Percentiles rank a stretch among this genome's conserved stretches.
Evolutionary conservation across 1,140 invertebrate genomes (phyloP).

Genomic region (Galendromus occidentalis): DNA sequence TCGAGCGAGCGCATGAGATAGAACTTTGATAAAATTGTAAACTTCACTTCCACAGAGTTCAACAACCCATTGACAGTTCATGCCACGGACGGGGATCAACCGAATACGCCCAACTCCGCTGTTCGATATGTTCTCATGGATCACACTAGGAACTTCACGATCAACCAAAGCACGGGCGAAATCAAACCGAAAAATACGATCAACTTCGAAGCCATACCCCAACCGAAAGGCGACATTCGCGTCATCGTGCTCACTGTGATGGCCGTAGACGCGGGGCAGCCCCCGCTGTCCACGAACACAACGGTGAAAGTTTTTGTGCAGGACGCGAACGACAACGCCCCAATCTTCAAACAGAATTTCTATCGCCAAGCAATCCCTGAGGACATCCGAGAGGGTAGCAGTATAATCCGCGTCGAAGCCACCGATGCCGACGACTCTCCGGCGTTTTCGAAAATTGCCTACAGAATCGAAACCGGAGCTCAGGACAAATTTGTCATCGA

Average conservation of each 20-base stretch:
- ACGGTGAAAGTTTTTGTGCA: slow-evolving; percentile 43
- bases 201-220: slow-evolving; percentile 49
- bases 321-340: slow-evolving; percentile 67
- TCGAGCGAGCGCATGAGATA: too few relatives aligned
- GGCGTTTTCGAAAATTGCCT: slow-evolving; percentile 65
- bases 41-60: neutral
- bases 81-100: slow-evolving; percentile 23
- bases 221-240: slow-evolving; percentile 40
- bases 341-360: slow-evolving; percentile 48
- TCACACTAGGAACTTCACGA: slow-evolving; percentile 49
- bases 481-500: slow-evolving; percentile 79
- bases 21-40: too few relatives aligned
- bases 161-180: slow-evolving; percentile 49
- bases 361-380: slow-evolving; percentile 58
- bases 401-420: slow-evolving; percentile 50
- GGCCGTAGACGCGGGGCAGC: slow-evolving; percentile 55
- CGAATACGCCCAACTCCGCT: slow-evolving; percentile 60
- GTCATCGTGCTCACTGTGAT: slow-evolving; percentile 50
- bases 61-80: neutral
- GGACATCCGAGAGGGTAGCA: slow-evolving; percentile 53
- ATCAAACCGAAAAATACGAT: slow-evolving; percentile 43
- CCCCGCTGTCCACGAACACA: slow-evolving; percentile 48
- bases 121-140: slow-evolving; percentile 57
- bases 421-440: slow-evolving; percentile 61
- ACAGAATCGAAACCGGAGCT: slow-evolving; percentile 63